phyloP scores from a whole-genome alignment of 2,113 vertebrate genomes.

The Toxotes chatareus region DNA sequence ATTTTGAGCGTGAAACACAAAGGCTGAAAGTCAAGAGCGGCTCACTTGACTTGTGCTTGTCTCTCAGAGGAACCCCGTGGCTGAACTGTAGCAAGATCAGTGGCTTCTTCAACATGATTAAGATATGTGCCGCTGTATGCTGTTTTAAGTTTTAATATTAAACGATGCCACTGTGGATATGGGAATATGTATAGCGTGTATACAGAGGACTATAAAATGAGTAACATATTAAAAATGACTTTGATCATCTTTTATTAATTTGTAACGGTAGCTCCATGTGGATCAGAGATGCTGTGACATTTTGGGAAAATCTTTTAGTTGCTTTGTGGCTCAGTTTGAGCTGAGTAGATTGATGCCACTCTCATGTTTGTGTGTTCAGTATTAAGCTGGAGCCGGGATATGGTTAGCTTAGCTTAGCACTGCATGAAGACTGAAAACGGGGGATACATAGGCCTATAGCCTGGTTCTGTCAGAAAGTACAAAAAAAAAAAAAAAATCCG shows the following conservation, averaged over 20 bases:
- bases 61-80: conserved; percentile 30
- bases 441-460: too few relatives aligned
- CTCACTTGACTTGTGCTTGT: conserved; percentile 53
- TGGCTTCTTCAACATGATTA: conserved; percentile 28
- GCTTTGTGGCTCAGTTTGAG: neutral
- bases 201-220: neutral
- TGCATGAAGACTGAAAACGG: neutral
- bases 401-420: neutral
- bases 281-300: neutral
- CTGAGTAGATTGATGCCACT: neutral
- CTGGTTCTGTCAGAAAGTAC: neutral
- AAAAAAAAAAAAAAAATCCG: neutral
- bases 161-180: neutral
- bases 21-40: conserved; percentile 29
- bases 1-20: neutral
- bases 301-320: neutral
- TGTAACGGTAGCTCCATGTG: neutral
- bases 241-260: conserved; percentile 10
- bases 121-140: conserved; percentile 27
- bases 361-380: too few relatives aligned
- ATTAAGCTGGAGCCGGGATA: neutral
- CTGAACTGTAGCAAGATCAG: conserved; percentile 27
- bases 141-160: conserved; percentile 26
- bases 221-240: neutral
- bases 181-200: neutral